These are phyloP conservation scores for Tolypeutes matacus DNA, from an alignment of 2,797 vertebrate species.

Conservation along the genomic window DNA sequence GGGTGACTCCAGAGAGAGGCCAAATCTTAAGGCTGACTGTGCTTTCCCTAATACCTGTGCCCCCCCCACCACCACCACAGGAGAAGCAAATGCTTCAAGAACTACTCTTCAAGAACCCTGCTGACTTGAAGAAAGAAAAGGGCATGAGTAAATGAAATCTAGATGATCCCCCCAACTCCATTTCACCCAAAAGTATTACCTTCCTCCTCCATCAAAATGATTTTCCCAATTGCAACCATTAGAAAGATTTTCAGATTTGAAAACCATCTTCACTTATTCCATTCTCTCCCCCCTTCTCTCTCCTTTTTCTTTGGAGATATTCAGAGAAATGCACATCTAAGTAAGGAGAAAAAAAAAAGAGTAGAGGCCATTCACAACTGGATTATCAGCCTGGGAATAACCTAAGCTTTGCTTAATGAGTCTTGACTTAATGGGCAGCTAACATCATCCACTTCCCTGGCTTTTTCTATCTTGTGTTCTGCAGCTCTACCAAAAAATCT, in stretches of 20 bases:
- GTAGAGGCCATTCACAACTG: neutral
- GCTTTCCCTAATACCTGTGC: no score
- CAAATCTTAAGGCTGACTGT: neutral
- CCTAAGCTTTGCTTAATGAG: neutral
- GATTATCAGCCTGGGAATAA: neutral
- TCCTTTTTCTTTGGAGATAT: neutral
- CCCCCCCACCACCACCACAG: neutral
- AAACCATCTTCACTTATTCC: neutral
- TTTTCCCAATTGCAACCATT: neutral
- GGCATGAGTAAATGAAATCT: constrained; percentile 1
- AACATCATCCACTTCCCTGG: neutral
- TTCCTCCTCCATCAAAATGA: constrained; percentile 22
- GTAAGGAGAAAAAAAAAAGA: neutral
- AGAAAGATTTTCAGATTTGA: constrained; percentile 33
- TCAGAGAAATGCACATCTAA: neutral
- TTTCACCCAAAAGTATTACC: neutral
- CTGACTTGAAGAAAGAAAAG: neutral
- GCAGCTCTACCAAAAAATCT: neutral
- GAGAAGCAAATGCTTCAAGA: neutral
- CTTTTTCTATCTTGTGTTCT: neutral
- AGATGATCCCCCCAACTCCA: constrained; percentile 17
- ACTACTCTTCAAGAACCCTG: neutral
- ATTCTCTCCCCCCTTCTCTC: neutral
- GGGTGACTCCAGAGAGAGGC: neutral
- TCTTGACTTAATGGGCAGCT: neutral